Conservation (phyloP, 2,113 vertebrate species). For the Sisor rabdophorus region DNA sequence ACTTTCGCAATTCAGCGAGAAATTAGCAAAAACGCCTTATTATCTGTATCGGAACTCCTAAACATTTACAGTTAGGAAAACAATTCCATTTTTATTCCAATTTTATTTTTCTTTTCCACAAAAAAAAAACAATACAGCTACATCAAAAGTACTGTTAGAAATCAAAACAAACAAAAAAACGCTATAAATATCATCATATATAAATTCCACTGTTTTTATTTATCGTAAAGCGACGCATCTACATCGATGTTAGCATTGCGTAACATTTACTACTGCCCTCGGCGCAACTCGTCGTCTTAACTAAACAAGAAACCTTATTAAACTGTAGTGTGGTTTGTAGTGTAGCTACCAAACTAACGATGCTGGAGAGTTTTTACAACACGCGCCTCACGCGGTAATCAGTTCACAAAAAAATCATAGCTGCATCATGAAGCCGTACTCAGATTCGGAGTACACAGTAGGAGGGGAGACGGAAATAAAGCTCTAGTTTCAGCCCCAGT, state of each 20-base stretch:
- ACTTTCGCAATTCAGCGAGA: not conserved
- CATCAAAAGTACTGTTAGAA: not conserved
- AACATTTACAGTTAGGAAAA: not conserved
- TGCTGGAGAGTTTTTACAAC: not conserved
- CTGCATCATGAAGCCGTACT: not conserved
- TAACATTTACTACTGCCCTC: too few relatives aligned
- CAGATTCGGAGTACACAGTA: not conserved
- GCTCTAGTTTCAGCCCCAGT: not conserved
- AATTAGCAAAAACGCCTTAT: not conserved
- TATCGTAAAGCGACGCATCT: not conserved
- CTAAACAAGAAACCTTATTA: too few relatives aligned
- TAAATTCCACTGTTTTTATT: not conserved
- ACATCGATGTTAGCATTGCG: not conserved
- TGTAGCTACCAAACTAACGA: not conserved
- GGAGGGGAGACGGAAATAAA: not conserved
- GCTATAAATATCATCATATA: constrained; percentile 5
- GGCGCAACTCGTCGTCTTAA: too few relatives aligned
- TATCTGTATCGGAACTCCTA: too few relatives aligned
- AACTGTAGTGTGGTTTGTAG: not conserved
- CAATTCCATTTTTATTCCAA: not conserved
- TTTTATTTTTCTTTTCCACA: not conserved
- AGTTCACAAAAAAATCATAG: not conserved
- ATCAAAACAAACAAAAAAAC: not conserved
- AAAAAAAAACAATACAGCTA: not conserved
- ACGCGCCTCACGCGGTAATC: not conserved